Evolutionary conservation across 2,888 invertebrate genomes (phyloP), one percentile per base, ranked within the genome.

Genomic region (Latheticus oryzae): DNA sequence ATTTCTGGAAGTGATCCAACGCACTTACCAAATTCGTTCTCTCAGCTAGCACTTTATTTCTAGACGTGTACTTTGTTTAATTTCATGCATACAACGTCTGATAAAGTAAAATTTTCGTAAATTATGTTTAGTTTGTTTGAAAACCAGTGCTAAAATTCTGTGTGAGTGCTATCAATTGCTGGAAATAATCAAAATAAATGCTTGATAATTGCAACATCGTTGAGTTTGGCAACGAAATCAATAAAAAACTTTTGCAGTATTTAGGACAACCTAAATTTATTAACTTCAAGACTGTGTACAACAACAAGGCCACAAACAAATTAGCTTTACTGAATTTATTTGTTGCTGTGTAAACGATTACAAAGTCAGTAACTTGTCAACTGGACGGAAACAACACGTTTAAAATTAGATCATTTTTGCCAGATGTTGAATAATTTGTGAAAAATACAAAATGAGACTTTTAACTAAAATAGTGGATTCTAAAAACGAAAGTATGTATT

Each of bases 1-100:
- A 62, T 67, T 64, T 72, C 74, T 76, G 76, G 76, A 76, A 56
- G 62, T 61, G 64, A 65, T 74, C 77, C 76, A 75, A 69, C n/a
- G 66, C 64, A 66, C 63, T 65, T 62, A 66, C 72, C 70, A 67
- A 71, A 71, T 69, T 67, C 55, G 70, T 69, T 65, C 66, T 60
- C 61, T 60, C 60, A 47, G 61, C 67, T 67, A 66, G 72, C 72
- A 66, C 70, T 70, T 74, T 77, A 78, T 76, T 77, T 76, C 74
- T 72, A 73, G 74, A 71, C 72, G 53, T 21, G 62, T 72, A 70
- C 70, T 70, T 72, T 69, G 73, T 71, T 69, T 64, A 70, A 71
- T 69, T 73, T 73, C 69, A 67, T 68, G 70, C 71, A 69, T 66
- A 70, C 69, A 65, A 19, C 40, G 65, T 69, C 65, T 69, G 69